Evolutionary conservation across 2,888 invertebrate species (phyloP), one percentile per base, ranked within the genome.

Genomic region (Prenolepis imparis): DNA sequence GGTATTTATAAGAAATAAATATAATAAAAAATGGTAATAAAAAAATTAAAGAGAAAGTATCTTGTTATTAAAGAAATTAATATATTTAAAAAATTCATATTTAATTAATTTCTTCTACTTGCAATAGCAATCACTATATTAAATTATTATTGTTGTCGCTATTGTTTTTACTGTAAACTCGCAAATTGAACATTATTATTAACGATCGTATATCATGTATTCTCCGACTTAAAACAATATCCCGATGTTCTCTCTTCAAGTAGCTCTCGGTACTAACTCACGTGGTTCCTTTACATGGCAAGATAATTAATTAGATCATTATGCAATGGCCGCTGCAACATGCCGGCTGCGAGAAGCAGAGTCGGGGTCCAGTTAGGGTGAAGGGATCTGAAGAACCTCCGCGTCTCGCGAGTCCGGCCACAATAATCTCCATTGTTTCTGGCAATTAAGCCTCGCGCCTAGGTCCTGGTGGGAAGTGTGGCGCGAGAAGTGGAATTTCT

Each of bases 341-440:
- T 55, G 39, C 28, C 39, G 24, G 78, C n/a, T 80, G 78, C 18
- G 39, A 28, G 32, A n/a, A 39, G 36, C 67, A 28, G 9, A 12
- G 24, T 12, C 48, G 21, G 44, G 15, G 8, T 32, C 18, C 72
- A 18, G 15, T 1, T 24, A 67, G 44, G 6, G 5, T n/a, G n/a
- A 68, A 18, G 21, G 64, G 11, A 28, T 66, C 18, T 66, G 36
- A 52, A 75, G n/a, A 52, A 39, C n/a, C 55, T 41, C n/a, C 24
- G 75, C 9, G 32, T 68, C n/a, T 21, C 57, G n/a, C 57, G 18
- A 11, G 18, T 72, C 48, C 28, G 57, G 39, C 67, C 83, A 86
- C 90, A 90, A 90, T 88, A 90, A 90, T 90, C 57, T 78, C 85
- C 72, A 90, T 90, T 90, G 90, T 90, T 90, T 90, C 84, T 82